These are phyloP conservation scores for Leptinotarsa lineolata DNA, from an alignment of 1,140 invertebrate species.

Conservation along the genomic window DNA sequence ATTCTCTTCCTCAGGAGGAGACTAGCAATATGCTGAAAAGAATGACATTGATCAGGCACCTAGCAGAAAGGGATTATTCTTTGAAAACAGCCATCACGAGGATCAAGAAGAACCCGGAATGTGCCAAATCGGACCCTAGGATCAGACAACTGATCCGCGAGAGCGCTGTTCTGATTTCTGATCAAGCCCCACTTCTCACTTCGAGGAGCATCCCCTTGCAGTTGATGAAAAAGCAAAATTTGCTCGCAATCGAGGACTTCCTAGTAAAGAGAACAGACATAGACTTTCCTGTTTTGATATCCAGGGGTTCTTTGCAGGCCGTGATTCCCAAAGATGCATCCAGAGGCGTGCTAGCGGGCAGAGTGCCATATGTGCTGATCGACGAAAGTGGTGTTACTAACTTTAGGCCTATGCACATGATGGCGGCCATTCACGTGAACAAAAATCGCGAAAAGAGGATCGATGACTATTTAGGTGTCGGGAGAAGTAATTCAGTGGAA, in stretches of 20 bases:
- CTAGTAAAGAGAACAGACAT: slow-evolving; percentile 65
- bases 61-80: slow-evolving; percentile 69
- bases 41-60: slow-evolving; percentile 71
- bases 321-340: slow-evolving; percentile 77
- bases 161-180: slow-evolving; percentile 66
- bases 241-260: slow-evolving; percentile 76
- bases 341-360: slow-evolving; percentile 72
- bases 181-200: slow-evolving; percentile 56
- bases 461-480: slow-evolving; percentile 60
- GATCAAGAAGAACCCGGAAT: slow-evolving; percentile 67
- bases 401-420: slow-evolving; percentile 77
- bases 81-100: slow-evolving; percentile 64
- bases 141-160: slow-evolving; percentile 71
- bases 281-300: slow-evolving; percentile 69
- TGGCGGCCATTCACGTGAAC: slow-evolving; percentile 69
- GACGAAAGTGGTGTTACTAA: slow-evolving; percentile 77
- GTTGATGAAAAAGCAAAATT: slow-evolving; percentile 68
- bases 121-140: slow-evolving; percentile 68
- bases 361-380: slow-evolving; percentile 75
- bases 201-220: slow-evolving; percentile 70
- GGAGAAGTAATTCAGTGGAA: slow-evolving; percentile 34
- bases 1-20: slow-evolving; percentile 49
- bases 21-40: slow-evolving; percentile 72
- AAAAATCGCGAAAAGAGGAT: slow-evolving; percentile 57
- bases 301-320: slow-evolving; percentile 76